Evolutionary conservation across 1,140 invertebrate species (phyloP), one percentile per base, ranked within the genome.

Genomic region (Drosophila teissieri): DNA sequence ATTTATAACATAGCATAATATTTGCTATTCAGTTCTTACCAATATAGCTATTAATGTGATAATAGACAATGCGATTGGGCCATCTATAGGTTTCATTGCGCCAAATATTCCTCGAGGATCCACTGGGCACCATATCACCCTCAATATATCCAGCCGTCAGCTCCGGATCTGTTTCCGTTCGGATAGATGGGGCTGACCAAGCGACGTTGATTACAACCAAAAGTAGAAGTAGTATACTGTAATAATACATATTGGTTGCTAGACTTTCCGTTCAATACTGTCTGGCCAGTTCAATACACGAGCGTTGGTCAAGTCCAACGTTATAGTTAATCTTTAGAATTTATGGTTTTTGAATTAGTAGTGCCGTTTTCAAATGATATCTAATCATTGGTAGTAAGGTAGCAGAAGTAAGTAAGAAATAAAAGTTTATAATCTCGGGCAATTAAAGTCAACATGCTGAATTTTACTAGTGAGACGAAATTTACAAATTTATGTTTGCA

Each of bases 51-150:
- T 94, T 92, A 24, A 96, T 95, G 17, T 93, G 92, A 73, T 95
- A 95, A 19, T 95, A 93, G 2, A 96, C 93, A 61, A 94, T 93
- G 39, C 94, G 94, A 56, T 94, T 92, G 0, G 94, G 93, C 95
- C 95, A 96, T 17, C 94, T 92, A 51, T 93, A 93, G 2, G 92
- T 93, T 8, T 93, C 93, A 57, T 95, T 93, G n/a, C 93, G 83
- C 2, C 95, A 77, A 4, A 94, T 95, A 76, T 95, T 95, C n/a
- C 77, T 65, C 14, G 7, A 44, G 1, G 3, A 12, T 27, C 27
- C 64, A 37, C 49, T 53, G 4, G 80, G 45, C n/a, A 88, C 36
- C 67, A 91, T 91, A 22, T 91, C 90, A 8, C 90, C 90, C 17
- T 91, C 80, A 0, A 67, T 27, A 46, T 63, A 88, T 1, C 86